Percentiles rank a stretch among this genome's conserved stretches.
Evolutionary conservation across 1,140 invertebrate genomes (phyloP).

Genomic region (Diachasmimorpha longicaudata): DNA sequence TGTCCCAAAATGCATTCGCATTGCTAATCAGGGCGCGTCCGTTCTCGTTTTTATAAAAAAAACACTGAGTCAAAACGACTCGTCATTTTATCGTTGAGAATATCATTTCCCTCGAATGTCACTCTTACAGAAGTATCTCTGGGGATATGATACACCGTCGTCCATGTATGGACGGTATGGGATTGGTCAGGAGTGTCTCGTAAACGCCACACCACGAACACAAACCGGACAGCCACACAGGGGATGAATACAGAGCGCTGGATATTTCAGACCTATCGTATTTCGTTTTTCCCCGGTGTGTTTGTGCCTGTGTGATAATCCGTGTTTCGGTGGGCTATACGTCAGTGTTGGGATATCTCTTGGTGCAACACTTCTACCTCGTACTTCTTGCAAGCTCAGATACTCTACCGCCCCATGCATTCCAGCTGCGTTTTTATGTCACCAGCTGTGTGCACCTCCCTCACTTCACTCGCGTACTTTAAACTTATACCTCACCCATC

Average conservation of each 20-base stretch:
- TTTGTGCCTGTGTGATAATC: background rate
- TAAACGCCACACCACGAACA: background rate
- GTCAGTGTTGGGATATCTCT: slow-evolving; percentile 6
- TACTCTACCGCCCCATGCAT: slow-evolving; percentile 16
- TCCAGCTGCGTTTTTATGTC: slow-evolving; percentile 30
- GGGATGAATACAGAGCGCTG: slow-evolving; percentile 25
- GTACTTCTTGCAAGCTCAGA: slow-evolving; percentile 26
- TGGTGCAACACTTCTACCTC: background rate
- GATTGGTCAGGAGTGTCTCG: background rate
- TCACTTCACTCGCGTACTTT: slow-evolving; percentile 5
- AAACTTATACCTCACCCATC: slow-evolving; percentile 12
- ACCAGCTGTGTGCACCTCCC: slow-evolving; percentile 16
- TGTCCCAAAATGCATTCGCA: too few relatives aligned
- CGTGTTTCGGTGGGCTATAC: background rate
- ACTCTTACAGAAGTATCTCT: background rate
- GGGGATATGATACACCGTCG: too few relatives aligned
- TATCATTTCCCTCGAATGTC: background rate
- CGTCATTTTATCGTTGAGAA: background rate
- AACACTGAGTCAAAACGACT: too few relatives aligned
- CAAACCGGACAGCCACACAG: background rate
- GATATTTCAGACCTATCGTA: slow-evolving; percentile 23
- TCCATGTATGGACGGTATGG: too few relatives aligned
- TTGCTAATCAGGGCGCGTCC: too few relatives aligned
- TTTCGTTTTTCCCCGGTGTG: background rate
- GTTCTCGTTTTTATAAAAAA: too few relatives aligned